Percentiles rank a stretch among this genome's conserved stretches.
Conservation (phyloP, 2,113 vertebrate genomes). For the Pycnonotus jocosus region DNA sequence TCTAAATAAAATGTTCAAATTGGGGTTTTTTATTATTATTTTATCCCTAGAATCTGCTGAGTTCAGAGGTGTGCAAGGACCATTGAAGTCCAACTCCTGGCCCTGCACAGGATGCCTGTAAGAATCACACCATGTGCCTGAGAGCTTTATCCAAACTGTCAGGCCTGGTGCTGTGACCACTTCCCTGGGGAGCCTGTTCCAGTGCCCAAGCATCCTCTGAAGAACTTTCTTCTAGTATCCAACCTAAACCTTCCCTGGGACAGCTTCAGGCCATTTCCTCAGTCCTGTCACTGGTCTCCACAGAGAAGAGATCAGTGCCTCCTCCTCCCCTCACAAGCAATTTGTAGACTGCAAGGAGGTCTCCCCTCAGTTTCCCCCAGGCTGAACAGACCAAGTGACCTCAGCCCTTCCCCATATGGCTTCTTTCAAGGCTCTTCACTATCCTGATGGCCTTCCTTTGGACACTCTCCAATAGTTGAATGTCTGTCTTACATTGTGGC, state of each 20-base stretch:
- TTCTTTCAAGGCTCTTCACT: not conserved
- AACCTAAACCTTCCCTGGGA: not conserved
- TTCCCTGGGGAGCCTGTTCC: not conserved
- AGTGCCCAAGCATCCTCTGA: accelerated
- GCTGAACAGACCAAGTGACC: not conserved
- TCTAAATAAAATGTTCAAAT: not conserved
- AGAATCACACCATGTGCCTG: not conserved
- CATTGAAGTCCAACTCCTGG: not conserved
- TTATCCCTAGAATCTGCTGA: not conserved
- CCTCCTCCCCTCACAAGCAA: accelerated
- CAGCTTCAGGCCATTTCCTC: not conserved
- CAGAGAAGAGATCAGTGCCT: not conserved
- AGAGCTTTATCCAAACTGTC: not conserved
- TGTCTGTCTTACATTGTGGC: not conserved
- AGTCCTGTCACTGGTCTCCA: too few species aligned
- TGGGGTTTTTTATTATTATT: not conserved
- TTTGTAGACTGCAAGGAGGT: accelerated
- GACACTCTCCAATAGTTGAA: not conserved
- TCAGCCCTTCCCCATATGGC: accelerated
- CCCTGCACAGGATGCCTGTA: not conserved
- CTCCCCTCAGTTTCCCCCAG: not conserved
- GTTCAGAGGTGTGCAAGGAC: not conserved
- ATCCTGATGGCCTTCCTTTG: not conserved
- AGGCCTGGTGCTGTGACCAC: not conserved
- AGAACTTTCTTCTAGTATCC: not conserved